phyloP scores from a whole-genome alignment of 2,113 vertebrate genomes.

The Onychostoma macrolepis region DNA sequence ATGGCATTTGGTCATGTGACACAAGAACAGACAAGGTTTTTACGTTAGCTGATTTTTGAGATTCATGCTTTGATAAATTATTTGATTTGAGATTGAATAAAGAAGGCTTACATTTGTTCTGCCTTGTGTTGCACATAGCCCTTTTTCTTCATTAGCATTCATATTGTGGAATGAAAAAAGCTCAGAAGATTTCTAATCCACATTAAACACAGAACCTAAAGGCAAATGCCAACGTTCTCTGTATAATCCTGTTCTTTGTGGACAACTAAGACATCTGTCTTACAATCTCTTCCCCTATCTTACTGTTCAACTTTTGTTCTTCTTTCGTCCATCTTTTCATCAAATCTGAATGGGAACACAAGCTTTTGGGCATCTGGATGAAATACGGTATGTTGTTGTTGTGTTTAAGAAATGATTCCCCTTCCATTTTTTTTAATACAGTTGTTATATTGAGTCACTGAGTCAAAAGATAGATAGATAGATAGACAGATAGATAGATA shows the following conservation, averaged over 20 bases:
- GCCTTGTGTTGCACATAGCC: not conserved
- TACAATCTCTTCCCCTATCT: not conserved
- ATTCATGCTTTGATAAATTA: not conserved
- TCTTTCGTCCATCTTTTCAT: not conserved
- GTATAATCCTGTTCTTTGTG: not conserved
- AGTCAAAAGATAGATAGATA: not conserved
- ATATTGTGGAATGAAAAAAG: not conserved
- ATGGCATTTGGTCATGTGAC: not conserved
- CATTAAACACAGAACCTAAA: not conserved
- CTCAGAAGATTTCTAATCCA: not conserved
- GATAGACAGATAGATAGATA: not conserved
- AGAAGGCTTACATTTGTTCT: not conserved
- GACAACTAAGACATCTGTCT: not conserved
- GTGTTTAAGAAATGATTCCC: not conserved
- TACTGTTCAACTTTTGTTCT: not conserved
- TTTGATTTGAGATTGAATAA: not conserved
- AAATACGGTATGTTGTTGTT: not conserved
- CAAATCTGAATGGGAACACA: not conserved
- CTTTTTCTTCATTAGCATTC: not conserved
- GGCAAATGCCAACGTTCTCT: not conserved
- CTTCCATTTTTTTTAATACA: not conserved
- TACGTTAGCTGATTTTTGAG: not conserved
- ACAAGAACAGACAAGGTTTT: not conserved
- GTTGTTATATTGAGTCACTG: not conserved
- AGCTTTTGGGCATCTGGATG: not conserved